Evolutionary conservation across 2,113 vertebrate genomes (phyloP).

Genomic region (Macrotus californicus): DNA sequence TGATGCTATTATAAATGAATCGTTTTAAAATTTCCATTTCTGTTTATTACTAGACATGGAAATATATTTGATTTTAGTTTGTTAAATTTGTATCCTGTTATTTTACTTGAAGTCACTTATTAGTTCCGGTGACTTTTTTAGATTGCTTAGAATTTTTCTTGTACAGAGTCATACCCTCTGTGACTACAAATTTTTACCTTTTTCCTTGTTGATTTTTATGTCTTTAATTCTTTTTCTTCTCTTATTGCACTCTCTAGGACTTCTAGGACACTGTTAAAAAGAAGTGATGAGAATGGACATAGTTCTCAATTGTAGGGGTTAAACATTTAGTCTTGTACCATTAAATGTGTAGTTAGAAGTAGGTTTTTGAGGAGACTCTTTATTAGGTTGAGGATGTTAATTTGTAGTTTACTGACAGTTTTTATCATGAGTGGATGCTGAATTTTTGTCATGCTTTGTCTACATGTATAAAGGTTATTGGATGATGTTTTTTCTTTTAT

Average conservation of each 20-base stretch:
- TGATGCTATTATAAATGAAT: background rate
- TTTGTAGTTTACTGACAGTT: background rate
- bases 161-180: background rate
- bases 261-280: background rate
- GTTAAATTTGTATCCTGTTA: background rate
- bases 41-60: background rate
- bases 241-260: background rate
- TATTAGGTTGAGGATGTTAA: background rate
- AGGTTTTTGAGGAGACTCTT: background rate
- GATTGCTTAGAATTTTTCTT: slow-evolving; percentile 15
- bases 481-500: background rate
- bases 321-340: background rate
- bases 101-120: background rate
- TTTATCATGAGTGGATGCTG: background rate
- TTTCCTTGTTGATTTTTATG: background rate
- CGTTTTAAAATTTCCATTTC: background rate
- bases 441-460: slow-evolving; percentile 23
- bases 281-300: background rate
- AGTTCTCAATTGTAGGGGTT: background rate
- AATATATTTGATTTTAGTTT: slow-evolving; percentile 19
- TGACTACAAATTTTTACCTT: background rate
- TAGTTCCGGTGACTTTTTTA: background rate
- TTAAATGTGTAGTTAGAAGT: background rate
- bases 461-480: background rate
- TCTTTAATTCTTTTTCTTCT: background rate